Percentiles rank a stretch among this genome's conserved stretches.
phyloP scores from a whole-genome alignment of 2,113 vertebrate genomes.

The Nymphicus hollandicus region DNA sequence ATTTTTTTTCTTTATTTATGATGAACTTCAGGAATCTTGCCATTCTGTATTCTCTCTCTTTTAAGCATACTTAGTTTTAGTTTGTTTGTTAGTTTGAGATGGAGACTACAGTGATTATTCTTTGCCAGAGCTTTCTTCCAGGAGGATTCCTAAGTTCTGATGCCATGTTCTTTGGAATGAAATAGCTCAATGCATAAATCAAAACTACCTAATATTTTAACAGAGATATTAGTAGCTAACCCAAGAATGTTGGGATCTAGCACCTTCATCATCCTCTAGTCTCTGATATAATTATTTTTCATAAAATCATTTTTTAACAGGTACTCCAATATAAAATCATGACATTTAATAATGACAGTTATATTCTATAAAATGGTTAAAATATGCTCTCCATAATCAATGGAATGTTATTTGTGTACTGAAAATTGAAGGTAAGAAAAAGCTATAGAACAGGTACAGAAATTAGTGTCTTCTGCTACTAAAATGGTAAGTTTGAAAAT shows the following conservation, averaged over 20 bases:
- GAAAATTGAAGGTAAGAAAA: background rate
- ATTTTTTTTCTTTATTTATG: fast-evolving
- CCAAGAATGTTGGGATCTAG: background rate
- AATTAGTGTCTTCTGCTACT: background rate
- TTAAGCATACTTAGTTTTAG: background rate
- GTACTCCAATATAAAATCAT: background rate
- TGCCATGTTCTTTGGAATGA: background rate
- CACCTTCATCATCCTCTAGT: background rate
- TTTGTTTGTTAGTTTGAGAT: background rate
- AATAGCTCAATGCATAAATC: background rate
- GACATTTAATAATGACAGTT: background rate
- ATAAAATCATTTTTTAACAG: background rate
- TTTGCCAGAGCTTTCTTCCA: background rate
- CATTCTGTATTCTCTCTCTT: background rate
- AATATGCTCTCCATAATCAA: background rate
- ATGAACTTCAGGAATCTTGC: background rate
- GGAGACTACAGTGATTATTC: background rate
- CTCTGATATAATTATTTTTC: background rate
- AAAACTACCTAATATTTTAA: background rate
- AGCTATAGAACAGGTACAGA: background rate
- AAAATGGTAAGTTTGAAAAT: background rate
- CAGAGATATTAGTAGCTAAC: background rate
- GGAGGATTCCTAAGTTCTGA: background rate
- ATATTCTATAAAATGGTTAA: background rate
- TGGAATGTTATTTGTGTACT: background rate